Evolutionary conservation across 2,888 invertebrate genomes (phyloP).

Genomic region (Eulithis prunata): DNA sequence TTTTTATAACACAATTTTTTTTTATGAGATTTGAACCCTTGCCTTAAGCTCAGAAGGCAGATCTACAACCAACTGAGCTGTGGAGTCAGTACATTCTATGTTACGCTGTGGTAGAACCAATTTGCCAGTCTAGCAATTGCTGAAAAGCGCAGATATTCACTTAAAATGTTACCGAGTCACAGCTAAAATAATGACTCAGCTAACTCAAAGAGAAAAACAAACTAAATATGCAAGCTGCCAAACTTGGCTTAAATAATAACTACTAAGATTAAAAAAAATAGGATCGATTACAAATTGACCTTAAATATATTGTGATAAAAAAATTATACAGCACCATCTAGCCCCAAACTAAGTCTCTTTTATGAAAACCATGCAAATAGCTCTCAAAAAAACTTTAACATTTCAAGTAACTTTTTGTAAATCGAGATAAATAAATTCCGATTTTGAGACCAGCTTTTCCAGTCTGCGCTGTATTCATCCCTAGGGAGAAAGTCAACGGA

Average conservation of each 20-base stretch:
- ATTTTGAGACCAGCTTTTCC: background rate
- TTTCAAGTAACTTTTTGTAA: too few relatives aligned
- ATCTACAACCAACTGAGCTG: too few relatives aligned
- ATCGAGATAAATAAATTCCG: background rate
- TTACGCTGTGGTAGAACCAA: background rate
- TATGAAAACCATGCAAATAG: background rate
- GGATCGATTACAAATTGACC: too few relatives aligned
- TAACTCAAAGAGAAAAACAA: too few relatives aligned
- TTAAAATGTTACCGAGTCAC: background rate
- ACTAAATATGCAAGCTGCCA: background rate
- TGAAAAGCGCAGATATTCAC: background rate
- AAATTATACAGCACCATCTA: too few relatives aligned
- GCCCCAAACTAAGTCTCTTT: too few relatives aligned
- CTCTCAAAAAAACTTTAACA: background rate
- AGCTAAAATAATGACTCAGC: background rate
- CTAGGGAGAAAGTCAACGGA: slow-evolving; percentile 2
- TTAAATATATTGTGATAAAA: too few relatives aligned
- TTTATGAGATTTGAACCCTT: too few relatives aligned
- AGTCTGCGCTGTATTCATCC: background rate
- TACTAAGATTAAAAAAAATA: background rate
- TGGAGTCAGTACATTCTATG: too few relatives aligned
- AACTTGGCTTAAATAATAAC: background rate
- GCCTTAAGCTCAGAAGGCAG: too few relatives aligned
- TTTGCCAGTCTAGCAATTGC: background rate
- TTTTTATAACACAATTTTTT: too few relatives aligned